Percentiles rank a stretch among this genome's conserved stretches.
These are phyloP conservation scores for Mercenaria mercenaria DNA, from an alignment of 1,140 invertebrate genomes.

Conservation along the genomic window DNA sequence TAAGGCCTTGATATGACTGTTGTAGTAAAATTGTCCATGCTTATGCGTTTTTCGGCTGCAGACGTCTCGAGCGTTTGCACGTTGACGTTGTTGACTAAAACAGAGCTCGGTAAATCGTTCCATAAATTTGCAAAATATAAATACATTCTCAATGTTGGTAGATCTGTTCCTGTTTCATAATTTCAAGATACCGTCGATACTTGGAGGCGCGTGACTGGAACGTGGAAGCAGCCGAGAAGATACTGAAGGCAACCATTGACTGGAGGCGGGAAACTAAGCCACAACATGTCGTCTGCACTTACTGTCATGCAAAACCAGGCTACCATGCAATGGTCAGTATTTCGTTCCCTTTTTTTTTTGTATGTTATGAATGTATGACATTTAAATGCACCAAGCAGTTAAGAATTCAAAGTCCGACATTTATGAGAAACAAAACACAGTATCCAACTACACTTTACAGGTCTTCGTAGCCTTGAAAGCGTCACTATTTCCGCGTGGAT, in stretches of 20 bases:
- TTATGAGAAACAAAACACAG: too few relatives aligned
- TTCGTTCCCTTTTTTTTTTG: background rate
- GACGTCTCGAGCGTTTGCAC: too few relatives aligned
- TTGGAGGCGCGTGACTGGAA: conserved; percentile 84
- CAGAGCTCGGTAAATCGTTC: too few relatives aligned
- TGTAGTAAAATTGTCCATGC: too few relatives aligned
- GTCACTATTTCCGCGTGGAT: too few relatives aligned
- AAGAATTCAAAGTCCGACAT: background rate
- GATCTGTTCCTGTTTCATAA: too few relatives aligned
- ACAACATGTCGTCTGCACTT: conserved; percentile 79
- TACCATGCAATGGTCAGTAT: conserved; percentile 83
- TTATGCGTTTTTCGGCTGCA: too few relatives aligned
- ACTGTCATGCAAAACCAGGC: conserved; percentile 83
- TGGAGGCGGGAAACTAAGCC: conserved; percentile 80
- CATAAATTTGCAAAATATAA: too few relatives aligned
- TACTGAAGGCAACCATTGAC: conserved; percentile 80
- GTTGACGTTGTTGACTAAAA: too few relatives aligned
- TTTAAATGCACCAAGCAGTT: background rate
- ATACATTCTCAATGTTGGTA: too few relatives aligned
- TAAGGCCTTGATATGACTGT: too few relatives aligned
- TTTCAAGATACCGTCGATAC: conserved; percentile 80
- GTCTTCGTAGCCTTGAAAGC: background rate
- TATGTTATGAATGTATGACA: background rate
- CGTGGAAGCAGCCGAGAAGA: conserved; percentile 80
- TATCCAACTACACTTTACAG: too few relatives aligned